phyloP scores from a whole-genome alignment of 2,888 invertebrate species.

The Drosophila anomelani region DNA sequence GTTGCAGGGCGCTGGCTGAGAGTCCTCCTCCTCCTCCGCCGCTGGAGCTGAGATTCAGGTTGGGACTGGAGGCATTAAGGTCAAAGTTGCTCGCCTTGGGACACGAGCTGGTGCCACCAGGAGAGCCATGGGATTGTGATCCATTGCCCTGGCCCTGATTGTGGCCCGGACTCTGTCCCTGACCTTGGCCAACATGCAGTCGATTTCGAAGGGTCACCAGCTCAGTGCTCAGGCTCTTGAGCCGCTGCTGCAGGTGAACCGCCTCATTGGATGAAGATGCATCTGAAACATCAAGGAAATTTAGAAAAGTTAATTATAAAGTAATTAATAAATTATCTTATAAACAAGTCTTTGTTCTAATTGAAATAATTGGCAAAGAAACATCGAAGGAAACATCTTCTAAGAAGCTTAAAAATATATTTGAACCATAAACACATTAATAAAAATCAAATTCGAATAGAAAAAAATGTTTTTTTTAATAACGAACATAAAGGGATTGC shows the following conservation, averaged over 20 bases:
- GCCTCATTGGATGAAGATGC: conserved; percentile 97
- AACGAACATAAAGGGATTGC: neutral
- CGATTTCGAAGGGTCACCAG: conserved; percentile 95
- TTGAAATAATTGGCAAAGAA: neutral
- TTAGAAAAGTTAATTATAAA: too few relatives aligned
- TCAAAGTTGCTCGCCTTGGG: conserved; percentile 65
- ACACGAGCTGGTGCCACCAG: conserved; percentile 29
- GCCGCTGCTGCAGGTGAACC: conserved; percentile 95
- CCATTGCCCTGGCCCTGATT: conserved; percentile 61
- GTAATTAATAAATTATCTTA: too few relatives aligned
- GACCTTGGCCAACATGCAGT: conserved; percentile 89
- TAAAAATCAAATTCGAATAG: neutral
- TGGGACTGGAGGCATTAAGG: conserved; percentile 81
- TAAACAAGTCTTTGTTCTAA: neutral
- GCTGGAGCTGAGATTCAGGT: conserved; percentile 61
- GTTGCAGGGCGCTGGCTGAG: conserved; percentile 67
- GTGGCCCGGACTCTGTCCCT: conserved; percentile 60
- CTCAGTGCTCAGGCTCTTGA: conserved; percentile 95
- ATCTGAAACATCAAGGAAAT: conserved; percentile 86
- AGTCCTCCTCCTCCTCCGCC: conserved; percentile 46
- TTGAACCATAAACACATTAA: neutral
- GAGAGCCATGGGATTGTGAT: conserved; percentile 54
- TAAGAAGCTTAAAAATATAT: neutral
- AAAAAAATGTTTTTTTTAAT: neutral
- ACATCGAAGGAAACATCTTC: neutral